Base-by-base conservation (phyloP, 2,888 invertebrate genomes). In the Creontiades dilutus region DNA sequence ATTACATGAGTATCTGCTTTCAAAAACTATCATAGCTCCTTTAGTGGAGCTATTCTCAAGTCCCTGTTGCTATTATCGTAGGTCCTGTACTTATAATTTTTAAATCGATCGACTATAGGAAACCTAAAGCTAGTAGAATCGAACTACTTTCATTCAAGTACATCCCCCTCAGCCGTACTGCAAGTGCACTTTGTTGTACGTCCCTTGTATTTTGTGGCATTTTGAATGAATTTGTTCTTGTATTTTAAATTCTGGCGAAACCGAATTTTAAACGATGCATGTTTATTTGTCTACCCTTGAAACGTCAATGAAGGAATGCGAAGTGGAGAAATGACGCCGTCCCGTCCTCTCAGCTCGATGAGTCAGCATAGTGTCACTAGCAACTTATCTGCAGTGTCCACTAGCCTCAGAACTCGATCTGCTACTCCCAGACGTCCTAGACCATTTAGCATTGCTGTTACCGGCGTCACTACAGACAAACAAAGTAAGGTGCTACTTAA, bases 261-360 rank as follows among this genome's bases (percentile, higher is more conserved):
- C 13, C 23, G 23, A 19, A 68, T 23, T 23, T 19, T 68, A 68
- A 68, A 68, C 9, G n/a, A 19, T 11, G 12, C 13, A 0, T 68
- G 68, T 68, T 68, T 68, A 68, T 27, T 68, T 68, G 16, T 27
- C 68, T 68, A 68, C 68, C 23, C 23, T 27, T 19, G 23, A 68
- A 68, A 68, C 68, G 23, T 23, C 68, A 68, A 16, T 47, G 78
- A 78, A 78, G 92, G 92, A 68, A 90, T 91, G 85, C 91, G 92
- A 88, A 92, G 92, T 47, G 96, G 96, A 92, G 96, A 96, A 93
- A 95, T 95, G 92, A 96, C 96, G 91, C 96, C 96, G 91, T 97
- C 97, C 92, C 95, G 98, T 93, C 98, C 98, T 91, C 96, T 96
- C 93, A 97, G 97, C 94, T 97, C 98, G 92, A 95, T 98, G 95